Evolutionary conservation across 2,797 vertebrate genomes (phyloP).

Genomic region (Lithobates pipiens): DNA sequence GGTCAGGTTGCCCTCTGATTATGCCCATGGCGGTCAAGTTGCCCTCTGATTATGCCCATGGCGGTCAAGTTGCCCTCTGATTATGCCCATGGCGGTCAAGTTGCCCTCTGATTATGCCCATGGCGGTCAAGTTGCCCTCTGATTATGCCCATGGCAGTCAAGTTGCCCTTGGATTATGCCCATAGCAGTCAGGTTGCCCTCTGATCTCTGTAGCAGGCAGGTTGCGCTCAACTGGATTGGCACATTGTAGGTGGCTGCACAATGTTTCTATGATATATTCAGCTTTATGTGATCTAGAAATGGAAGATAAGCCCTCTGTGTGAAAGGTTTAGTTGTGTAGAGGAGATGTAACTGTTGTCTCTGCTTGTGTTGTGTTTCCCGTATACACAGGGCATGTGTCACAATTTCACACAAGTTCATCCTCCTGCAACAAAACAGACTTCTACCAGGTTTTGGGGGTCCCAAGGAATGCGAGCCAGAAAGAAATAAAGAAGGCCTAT

Average conservation of each 20-base stretch:
- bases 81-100: too few species aligned
- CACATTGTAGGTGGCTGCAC: not conserved
- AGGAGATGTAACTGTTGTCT: not conserved
- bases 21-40: too few species aligned
- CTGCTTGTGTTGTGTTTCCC: not conserved
- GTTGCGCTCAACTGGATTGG: not conserved
- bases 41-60: too few species aligned
- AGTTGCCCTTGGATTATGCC: too few species aligned
- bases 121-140: too few species aligned
- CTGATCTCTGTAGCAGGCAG: too few species aligned
- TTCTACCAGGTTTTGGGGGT: constrained; percentile 93
- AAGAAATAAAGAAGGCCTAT: constrained; percentile 98
- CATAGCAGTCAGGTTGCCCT: too few species aligned
- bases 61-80: too few species aligned
- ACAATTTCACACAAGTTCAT: constrained; percentile 82
- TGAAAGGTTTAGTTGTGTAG: too few species aligned
- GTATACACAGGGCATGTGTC: constrained; percentile 36
- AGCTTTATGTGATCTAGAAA: not conserved
- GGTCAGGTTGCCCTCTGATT: too few species aligned
- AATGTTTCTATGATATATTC: not conserved
- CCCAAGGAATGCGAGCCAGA: constrained; percentile 86
- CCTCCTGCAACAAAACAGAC: constrained; percentile 82
- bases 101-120: too few species aligned
- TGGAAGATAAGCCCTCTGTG: not conserved
- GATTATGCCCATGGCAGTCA: too few species aligned